Evolutionary conservation across 2,113 vertebrate genomes (phyloP).

Genomic region (Mus pahari): DNA sequence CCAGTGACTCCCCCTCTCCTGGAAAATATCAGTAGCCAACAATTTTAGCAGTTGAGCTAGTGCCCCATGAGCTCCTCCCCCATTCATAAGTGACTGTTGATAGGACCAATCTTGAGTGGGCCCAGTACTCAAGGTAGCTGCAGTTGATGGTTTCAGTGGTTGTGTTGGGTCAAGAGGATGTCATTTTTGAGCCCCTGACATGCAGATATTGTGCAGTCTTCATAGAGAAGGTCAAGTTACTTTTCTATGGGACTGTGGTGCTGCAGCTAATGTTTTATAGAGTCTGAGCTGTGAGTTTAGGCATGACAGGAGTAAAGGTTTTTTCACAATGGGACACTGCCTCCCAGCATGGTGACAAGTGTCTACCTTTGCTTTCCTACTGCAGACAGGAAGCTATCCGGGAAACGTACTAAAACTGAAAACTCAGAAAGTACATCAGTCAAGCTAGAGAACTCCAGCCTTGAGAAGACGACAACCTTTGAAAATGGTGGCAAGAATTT

Average conservation of each 20-base stretch:
- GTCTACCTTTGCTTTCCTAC: conserved; percentile 6
- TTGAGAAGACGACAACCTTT: conserved; percentile 8
- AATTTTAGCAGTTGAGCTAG: not conserved
- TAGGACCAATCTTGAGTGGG: not conserved
- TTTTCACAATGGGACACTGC: too few relatives aligned
- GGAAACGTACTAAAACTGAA: conserved; percentile 79
- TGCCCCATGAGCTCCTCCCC: not conserved
- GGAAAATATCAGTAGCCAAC: not conserved
- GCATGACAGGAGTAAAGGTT: not conserved
- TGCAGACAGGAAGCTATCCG: conserved; percentile 81
- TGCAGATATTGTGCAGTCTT: not conserved
- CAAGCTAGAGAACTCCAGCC: conserved; percentile 46
- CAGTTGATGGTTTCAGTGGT: not conserved
- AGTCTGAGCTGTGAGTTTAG: conserved; percentile 3
- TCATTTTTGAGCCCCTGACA: not conserved
- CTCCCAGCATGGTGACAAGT: not conserved
- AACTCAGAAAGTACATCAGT: not conserved
- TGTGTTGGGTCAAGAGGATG: not conserved
- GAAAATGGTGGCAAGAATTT: conserved; percentile 52
- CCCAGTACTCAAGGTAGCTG: not conserved
- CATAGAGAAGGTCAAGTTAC: not conserved
- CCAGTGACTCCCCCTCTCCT: not conserved
- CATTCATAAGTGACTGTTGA: not conserved
- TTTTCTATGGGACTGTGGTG: not conserved
- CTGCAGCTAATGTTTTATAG: not conserved